These are phyloP conservation scores for Leucoraja erinaceus DNA, from an alignment of 2,113 vertebrate species.

Conservation along the genomic window DNA sequence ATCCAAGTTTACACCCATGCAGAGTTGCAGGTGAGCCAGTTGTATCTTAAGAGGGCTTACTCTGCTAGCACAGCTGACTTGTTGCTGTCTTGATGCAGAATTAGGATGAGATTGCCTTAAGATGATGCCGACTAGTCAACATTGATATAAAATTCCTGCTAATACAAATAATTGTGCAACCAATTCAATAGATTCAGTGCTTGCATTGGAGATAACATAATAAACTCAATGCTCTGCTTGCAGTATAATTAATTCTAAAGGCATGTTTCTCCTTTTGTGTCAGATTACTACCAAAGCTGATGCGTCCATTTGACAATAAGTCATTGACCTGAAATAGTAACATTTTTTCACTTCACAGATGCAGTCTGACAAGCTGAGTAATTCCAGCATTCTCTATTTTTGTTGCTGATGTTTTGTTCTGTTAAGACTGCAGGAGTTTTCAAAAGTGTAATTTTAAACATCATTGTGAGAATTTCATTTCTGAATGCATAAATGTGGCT, in stretches of 20 bases:
- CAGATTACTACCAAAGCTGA: background rate
- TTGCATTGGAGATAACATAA: background rate
- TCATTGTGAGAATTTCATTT: background rate
- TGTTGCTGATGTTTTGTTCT: background rate
- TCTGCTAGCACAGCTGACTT: background rate
- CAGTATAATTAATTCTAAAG: background rate
- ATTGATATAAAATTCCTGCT: background rate
- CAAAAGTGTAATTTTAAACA: background rate
- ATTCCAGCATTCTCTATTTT: background rate
- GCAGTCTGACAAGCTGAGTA: too few species aligned
- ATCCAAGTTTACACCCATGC: background rate
- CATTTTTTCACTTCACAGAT: too few species aligned
- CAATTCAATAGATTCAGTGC: background rate
- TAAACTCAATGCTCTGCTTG: background rate
- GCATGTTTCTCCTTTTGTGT: background rate
- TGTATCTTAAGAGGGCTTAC: background rate
- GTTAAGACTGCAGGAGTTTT: background rate
- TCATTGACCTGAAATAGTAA: too few species aligned
- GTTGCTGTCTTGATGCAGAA: background rate
- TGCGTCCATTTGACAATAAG: too few species aligned
- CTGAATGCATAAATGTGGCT: background rate
- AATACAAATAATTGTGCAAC: background rate
- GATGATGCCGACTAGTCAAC: background rate
- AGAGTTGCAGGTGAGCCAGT: background rate
- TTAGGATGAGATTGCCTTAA: constrained; percentile 9